Conservation (phyloP, 2,797 vertebrate species). For the Mormyrops attenuatus region DNA sequence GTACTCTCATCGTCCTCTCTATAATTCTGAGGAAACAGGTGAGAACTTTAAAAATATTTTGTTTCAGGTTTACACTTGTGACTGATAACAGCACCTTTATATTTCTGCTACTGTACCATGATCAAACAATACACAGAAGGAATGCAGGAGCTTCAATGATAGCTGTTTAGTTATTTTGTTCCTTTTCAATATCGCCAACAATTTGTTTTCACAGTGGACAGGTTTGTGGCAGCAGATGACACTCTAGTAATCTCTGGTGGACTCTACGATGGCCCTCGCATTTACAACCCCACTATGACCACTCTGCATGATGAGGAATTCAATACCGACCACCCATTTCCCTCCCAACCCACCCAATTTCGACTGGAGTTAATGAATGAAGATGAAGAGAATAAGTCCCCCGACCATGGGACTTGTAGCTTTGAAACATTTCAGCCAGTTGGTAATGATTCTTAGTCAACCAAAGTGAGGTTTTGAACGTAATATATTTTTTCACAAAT, state of each 20-base stretch:
- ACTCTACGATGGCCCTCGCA: slow-evolving; percentile 61
- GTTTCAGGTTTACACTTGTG: not conserved
- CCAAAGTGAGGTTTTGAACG: not conserved
- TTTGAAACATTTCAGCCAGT: slow-evolving; percentile 35
- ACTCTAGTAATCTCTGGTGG: slow-evolving; percentile 66
- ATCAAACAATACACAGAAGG: not conserved
- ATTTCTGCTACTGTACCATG: not conserved
- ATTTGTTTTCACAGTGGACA: slow-evolving; percentile 41
- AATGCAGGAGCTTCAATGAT: not conserved
- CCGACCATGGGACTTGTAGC: slow-evolving; percentile 24
- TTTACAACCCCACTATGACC: slow-evolving; percentile 55
- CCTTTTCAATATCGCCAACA: not conserved
- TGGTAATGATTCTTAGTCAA: slow-evolving; percentile 28
- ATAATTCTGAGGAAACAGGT: slow-evolving; percentile 54
- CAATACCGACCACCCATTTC: slow-evolving; percentile 34
- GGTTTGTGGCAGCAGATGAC: slow-evolving; percentile 52
- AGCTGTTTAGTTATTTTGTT: not conserved
- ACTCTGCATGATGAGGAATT: slow-evolving; percentile 40
- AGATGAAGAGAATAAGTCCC: slow-evolving; percentile 33
- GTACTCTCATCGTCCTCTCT: slow-evolving; percentile 64
- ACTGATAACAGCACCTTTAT: not conserved
- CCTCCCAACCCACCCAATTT: slow-evolving; percentile 46
- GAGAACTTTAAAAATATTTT: slow-evolving; percentile 18
- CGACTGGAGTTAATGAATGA: slow-evolving; percentile 58
- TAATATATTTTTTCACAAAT: not conserved